These are phyloP conservation scores for Punctoribates punctum DNA, from an alignment of 2,888 invertebrate species.

Conservation along the genomic window DNA sequence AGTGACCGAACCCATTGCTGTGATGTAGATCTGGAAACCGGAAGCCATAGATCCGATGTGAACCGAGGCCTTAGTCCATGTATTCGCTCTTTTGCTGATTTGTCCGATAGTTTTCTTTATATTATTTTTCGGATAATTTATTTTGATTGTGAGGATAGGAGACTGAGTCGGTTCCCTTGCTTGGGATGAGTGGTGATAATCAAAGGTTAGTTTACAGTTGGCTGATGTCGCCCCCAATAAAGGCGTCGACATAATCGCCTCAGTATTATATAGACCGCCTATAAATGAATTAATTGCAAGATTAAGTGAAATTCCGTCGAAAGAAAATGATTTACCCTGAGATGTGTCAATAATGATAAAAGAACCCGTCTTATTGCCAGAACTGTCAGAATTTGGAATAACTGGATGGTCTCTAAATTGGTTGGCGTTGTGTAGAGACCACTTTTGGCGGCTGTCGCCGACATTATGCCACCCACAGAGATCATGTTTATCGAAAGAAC, in stretches of 20 bases:
- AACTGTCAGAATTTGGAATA: background rate
- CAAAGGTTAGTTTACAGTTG: constrained; percentile 1
- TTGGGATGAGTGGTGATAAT: background rate
- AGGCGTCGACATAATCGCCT: background rate
- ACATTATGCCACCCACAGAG: constrained; percentile 31
- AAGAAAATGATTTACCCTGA: background rate
- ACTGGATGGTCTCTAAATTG: too few species aligned
- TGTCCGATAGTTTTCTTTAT: background rate
- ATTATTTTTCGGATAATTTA: background rate
- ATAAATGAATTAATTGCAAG: background rate
- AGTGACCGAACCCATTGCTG: background rate
- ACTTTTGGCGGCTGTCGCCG: background rate
- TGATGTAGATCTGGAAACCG: background rate
- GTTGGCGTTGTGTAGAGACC: background rate
- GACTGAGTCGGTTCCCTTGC: background rate
- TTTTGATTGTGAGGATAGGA: background rate
- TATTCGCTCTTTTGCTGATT: background rate
- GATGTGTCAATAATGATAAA: background rate
- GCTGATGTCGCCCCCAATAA: background rate
- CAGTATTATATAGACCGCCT: background rate
- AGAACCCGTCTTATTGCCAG: background rate
- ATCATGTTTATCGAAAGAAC: constrained; percentile 26
- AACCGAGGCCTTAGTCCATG: background rate
- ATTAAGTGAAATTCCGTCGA: background rate
- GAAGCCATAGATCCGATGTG: background rate